Evolutionary conservation across 35 echinoderm and acorn worm species (phyloP).

Genomic region (Amphiura filiformis): DNA sequence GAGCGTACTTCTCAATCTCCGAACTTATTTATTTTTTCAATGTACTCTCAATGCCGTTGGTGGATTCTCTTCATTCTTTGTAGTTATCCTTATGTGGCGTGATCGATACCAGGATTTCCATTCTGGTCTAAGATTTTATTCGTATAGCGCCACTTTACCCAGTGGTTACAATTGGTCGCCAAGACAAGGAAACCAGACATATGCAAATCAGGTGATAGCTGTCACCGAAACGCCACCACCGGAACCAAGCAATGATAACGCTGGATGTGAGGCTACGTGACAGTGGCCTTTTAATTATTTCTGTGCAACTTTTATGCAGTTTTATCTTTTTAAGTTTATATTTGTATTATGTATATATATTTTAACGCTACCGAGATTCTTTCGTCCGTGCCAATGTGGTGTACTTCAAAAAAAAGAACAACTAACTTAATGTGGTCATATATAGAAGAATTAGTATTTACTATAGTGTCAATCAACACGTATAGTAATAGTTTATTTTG

Average conservation of each 20-base stretch:
- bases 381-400: neutral
- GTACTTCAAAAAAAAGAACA: too few relatives aligned
- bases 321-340: neutral
- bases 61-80: conserved; percentile 77
- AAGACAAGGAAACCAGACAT: conserved; percentile 59
- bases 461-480: too few relatives aligned
- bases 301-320: neutral
- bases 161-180: conserved; percentile 63
- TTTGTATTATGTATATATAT: neutral
- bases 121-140: conserved; percentile 94
- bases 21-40: conserved; percentile 92
- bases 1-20: conserved; percentile 82
- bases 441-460: too few relatives aligned
- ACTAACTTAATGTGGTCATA: too few relatives aligned
- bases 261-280: neutral
- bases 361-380: neutral
- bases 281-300: neutral
- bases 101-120: conserved; percentile 91
- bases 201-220: conserved; percentile 42
- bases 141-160: conserved; percentile 92
- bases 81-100: conserved; percentile 93
- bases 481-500: too few relatives aligned
- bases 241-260: neutral
- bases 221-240: neutral
- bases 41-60: conserved; percentile 91